Conservation (phyloP, 1,140 invertebrate genomes). For the Chrysopa pallens region DNA sequence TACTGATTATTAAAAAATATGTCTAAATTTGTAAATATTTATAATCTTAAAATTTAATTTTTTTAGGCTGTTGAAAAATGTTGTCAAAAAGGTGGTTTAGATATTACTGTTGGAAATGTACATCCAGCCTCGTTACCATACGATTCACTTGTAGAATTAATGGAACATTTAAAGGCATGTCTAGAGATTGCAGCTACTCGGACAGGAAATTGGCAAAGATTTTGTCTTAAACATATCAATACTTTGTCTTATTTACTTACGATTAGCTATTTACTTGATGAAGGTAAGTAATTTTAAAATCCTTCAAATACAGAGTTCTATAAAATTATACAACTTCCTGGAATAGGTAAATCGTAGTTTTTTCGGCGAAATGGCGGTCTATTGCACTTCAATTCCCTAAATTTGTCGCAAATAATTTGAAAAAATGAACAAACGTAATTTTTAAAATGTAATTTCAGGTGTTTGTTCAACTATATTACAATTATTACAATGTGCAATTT, state of each 20-base stretch:
- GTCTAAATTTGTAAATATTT: no score
- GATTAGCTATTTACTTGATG: slow-evolving; percentile 69
- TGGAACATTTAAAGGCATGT: slow-evolving; percentile 89
- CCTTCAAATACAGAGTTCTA: no score
- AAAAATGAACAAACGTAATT: no score
- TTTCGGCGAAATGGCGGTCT: no score
- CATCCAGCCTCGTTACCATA: slow-evolving; percentile 46
- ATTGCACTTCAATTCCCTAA: no score
- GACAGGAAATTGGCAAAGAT: slow-evolving; percentile 91
- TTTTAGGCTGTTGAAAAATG: slow-evolving; percentile 33
- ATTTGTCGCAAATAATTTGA: no score
- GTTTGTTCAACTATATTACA: slow-evolving; percentile 83
- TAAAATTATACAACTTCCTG: no score
- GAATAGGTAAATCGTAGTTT: no score
- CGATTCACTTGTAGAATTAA: slow-evolving; percentile 77
- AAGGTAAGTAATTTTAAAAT: slow-evolving; percentile 39
- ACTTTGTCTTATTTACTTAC: slow-evolving; percentile 63
- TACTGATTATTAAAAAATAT: no score
- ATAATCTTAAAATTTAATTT: no score
- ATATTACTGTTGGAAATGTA: slow-evolving; percentile 21
- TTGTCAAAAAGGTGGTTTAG: slow-evolving; percentile 37
- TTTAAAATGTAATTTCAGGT: no score
- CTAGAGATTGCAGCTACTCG: slow-evolving; percentile 79
- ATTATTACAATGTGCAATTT: slow-evolving; percentile 72
- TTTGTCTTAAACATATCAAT: slow-evolving; percentile 56